Evolutionary conservation across 2,797 vertebrate genomes (phyloP), one percentile per base, ranked within the genome.

Genomic region (Gastrophryne carolinensis): DNA sequence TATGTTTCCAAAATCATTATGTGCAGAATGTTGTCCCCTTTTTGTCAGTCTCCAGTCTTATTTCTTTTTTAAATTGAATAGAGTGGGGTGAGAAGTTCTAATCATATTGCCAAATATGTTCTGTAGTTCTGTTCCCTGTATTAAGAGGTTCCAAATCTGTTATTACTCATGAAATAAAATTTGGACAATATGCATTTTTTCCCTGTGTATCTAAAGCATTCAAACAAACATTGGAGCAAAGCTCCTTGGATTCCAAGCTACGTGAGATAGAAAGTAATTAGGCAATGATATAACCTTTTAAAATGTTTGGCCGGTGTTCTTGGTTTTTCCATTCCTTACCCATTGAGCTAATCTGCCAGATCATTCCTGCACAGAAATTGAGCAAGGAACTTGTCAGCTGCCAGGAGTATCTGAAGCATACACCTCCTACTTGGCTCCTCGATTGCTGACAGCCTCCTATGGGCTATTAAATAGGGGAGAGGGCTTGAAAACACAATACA

Each of bases 331-430:
- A 57, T 76, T 72, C 62, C 1, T 60, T 81, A 68, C 65, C 10
- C 70, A 63, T 71, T 37, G 66, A 75, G 44, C 13, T 44, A 79
- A 76, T 64, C 60, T 72, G 75, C 75, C 75, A 78, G 62, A 47
- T 72, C 75, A 72, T 72, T 78, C 75, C 60, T 72, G 30, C 24
- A 54, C 68, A 66, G 68, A 72, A 78, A 78, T 71, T 39, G 61
- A 78, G 75, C 68, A 72, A 72, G 56, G 21, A 41, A 12, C 56
- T 21, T 64, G 49, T 41, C 60, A 30, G 35, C 56, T 78, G 75
- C 68, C 75, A 78, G 68, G 13, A 52, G 26, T 54, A 65, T 72
- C 30, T 50, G 32, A 72, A 78, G 61, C 68, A 24, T 60, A 66
- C 61, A 17, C 64, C 47, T 71, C 49, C 50, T 70, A 64, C 54